Base-by-base conservation (phyloP, 2,113 vertebrate species). In the Gambusia holbrooki region DNA sequence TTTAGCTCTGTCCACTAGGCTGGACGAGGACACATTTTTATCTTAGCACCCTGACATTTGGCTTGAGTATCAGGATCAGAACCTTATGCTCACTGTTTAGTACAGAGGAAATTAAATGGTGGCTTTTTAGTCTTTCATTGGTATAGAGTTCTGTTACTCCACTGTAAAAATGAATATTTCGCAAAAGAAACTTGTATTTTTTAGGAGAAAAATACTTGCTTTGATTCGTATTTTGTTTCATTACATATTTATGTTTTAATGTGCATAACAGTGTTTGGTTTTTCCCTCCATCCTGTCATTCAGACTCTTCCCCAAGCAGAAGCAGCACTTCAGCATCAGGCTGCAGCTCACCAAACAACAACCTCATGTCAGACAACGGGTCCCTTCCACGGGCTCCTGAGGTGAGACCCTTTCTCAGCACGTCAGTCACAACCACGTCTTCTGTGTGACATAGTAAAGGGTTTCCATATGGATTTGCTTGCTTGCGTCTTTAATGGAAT, bases 341-440 rank as follows among this genome's bases (percentile, higher is more conserved):
- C 58, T 95, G 96, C 93, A 97, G 96, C 91, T 97, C 96, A 3
- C 97, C 97, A 67, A 98, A 96, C 2, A 96, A 98, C 95, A 97
- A 96, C 72, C 92, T 96, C n/a, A 89, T 93, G 0, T 80, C 94
- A 0, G 96, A 97, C 48, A 94, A 93, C 0, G 95, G 94, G 9
- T 88, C 92, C 51, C 90, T 95, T 28, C 89, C 96, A 0, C 2
- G 94, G 75, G 67, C 93, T 51, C 93, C 95, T 0, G 96, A 98
- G 96, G 97, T 98, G 28, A 83, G 45, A 14, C 4, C 19, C 15
- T 32, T 19, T 27, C 48, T 51, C 28, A 37, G 87, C 65, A 15
- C 37, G 30, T 10, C 11, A 9, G 42, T 48, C 35, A 32, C 15
- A 71, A 42, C 13, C 51, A 68, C 25, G 61, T 66, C 5, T 13